Evolutionary conservation across 2,113 vertebrate species (phyloP).

Genomic region (Rana temporaria): DNA sequence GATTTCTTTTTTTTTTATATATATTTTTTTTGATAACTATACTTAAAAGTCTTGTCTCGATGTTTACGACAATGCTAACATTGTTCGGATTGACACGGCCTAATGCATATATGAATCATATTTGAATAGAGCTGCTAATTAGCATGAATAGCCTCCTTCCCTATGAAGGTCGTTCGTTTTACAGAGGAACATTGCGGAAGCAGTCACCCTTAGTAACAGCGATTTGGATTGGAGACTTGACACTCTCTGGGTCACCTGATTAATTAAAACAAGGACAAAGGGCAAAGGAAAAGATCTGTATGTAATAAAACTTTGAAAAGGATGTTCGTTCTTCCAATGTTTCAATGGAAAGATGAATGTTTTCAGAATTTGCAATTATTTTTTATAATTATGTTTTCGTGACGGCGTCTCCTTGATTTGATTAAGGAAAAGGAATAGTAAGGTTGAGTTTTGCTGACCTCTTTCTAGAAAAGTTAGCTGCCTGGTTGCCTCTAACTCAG

Average conservation of each 20-base stretch:
- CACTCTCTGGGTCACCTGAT: conserved; percentile 70
- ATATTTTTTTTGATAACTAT: conserved; percentile 87
- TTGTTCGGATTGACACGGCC: conserved; percentile 82
- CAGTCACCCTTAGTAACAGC: conserved; percentile 71
- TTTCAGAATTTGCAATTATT: conserved; percentile 14
- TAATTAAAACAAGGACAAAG: conserved; percentile 15
- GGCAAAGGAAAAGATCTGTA: not conserved
- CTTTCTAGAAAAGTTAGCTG: too few species aligned
- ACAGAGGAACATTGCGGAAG: conserved; percentile 70
- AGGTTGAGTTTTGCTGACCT: too few species aligned
- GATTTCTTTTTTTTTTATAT: conserved; percentile 77
- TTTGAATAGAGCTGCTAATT: conserved; percentile 92
- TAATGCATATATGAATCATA: conserved; percentile 91
- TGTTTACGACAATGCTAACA: conserved; percentile 80
- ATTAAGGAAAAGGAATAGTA: too few species aligned
- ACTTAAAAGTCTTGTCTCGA: conserved; percentile 78
- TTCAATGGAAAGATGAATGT: not conserved
- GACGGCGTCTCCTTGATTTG: not conserved
- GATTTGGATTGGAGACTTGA: conserved; percentile 79
- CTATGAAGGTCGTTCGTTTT: conserved; percentile 85
- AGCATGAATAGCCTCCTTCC: conserved; percentile 91
- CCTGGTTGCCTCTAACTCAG: too few species aligned
- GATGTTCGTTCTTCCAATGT: not conserved
- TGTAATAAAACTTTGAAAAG: conserved; percentile 4
- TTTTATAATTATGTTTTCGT: not conserved